Evolutionary conservation across 1,140 invertebrate species (phyloP), one percentile per base, ranked within the genome.

Genomic region (Pogonus chalceus): DNA sequence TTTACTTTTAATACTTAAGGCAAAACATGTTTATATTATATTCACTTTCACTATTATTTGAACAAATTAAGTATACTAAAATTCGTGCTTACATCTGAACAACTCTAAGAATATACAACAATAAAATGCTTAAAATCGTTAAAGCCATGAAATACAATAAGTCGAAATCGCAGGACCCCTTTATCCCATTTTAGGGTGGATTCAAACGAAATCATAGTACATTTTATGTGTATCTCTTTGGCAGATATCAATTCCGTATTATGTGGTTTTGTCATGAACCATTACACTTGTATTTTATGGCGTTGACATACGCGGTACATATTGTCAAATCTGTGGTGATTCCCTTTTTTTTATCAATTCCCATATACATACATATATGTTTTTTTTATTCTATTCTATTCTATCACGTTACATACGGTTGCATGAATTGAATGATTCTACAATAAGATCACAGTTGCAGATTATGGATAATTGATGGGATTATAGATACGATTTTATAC

Each of bases 91-190:
- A n/a, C n/a, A 43, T 9, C 18, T 43, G 37, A 4, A 43, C 37
- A 18, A 43, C 9, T 43, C 3, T 43, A 43, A 43, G 37, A 43
- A 31, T 31, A 31, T 31, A n/a, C n/a, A n/a, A n/a, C 26, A 31
- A 4, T 14, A 31, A 16, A 18, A 4, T 43, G 37, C 18, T 10
- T 43, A 12, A 18, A 43, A 43, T 18, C 18, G 37, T 56, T 54
- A 58, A 61, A 63, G 60, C 61, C 59, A 63, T 57, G 58, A 60
- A 58, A 62, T 51, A 62, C 60, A 62, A 62, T 62, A 58, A 60
- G 52, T 35, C 53, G 53, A 62, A 58, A 39, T 55, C 52, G 48
- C 60, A 56, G 55, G 61, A 63, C 61, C 57, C 61, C 59, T 63
- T 63, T 57, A 61, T 60, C 55, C 43, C 48, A 48, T 49, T 60